A percentile compares a stretch with the other conserved stretches of the same genome.
These are phyloP conservation scores for Phrynocephalus forsythii DNA, from an alignment of 2,797 vertebrate species.

Conservation along the genomic window DNA sequence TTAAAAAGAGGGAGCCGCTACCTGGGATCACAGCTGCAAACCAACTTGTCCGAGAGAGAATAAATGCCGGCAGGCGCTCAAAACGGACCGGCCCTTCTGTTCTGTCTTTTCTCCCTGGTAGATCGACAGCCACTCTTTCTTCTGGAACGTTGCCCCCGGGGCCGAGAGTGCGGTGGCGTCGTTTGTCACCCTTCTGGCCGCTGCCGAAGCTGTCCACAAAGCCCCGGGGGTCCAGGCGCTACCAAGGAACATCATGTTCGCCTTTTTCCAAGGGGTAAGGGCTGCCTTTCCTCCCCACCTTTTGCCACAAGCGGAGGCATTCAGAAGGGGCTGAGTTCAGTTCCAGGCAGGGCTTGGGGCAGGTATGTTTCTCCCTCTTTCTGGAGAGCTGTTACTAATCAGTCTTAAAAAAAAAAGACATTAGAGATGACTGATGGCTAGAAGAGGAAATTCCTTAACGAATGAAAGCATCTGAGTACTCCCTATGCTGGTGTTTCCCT, in stretches of 20 bases:
- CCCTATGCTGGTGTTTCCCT: no score
- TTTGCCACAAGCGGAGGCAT: not conserved
- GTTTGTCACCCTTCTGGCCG: slow-evolving; percentile 88
- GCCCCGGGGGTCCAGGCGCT: slow-evolving; percentile 59
- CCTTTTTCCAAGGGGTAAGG: slow-evolving; percentile 95
- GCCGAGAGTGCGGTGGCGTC: slow-evolving; percentile 87
- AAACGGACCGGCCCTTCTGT: accelerated
- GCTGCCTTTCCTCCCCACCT: not conserved
- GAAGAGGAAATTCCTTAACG: no score
- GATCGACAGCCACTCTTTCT: slow-evolving; percentile 94
- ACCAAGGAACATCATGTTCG: slow-evolving; percentile 86
- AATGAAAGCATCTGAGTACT: no score
- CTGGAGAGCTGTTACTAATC: no score
- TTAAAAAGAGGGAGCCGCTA: not conserved
- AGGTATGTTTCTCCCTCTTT: no score
- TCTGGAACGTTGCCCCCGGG: slow-evolving; percentile 90
- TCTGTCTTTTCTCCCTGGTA: slow-evolving; percentile 54
- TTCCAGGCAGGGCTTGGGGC: not conserved
- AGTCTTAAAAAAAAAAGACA: no score
- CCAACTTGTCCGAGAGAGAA: not conserved
- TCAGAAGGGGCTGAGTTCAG: not conserved
- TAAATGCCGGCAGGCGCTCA: not conserved
- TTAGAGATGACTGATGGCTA: no score
- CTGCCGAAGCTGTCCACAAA: slow-evolving; percentile 80
- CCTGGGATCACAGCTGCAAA: not conserved